Base-by-base conservation (phyloP, 2,888 invertebrate genomes). In the Lasioglossum morio region DNA sequence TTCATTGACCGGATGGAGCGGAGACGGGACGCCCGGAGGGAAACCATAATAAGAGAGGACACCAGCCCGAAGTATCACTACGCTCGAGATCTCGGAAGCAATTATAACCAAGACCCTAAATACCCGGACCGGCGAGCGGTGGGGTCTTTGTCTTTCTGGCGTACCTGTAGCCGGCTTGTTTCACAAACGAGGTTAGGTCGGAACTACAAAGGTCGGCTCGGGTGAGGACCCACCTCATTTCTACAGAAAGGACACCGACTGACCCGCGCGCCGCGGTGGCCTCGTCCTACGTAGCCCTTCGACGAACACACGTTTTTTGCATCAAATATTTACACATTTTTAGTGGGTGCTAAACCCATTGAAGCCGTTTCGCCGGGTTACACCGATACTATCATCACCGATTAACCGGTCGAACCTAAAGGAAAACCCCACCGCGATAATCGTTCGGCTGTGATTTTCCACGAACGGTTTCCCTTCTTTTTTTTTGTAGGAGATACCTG, bases 301-400 rank as follows among this genome's bases (percentile, higher is more conserved):
- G 40, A 16, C 23, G 80, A 78, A 88, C 79, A 87, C 84, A 79
- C 73, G 84, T 90, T 93, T 93, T 92, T 93, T 92, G 89, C 90
- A 92, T 92, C 90, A 91, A 93, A 93, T 93, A 93, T 94, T 94
- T 94, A 93, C 93, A 93, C 93, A 92, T 92, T 94, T 94, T 93
- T 94, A 93, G 93, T 94, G 93, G 93, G 94, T 94, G 94, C 90
- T 93, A 94, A 94, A 94, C 90, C 91, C 92, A 93, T 93, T 94
- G 88, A 84, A 85, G 77, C 86, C 77, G 75, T 83, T 70, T 72
- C 75, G 57, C 12, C 4, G 63, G 81, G 77, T 86, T 84, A 79
- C 66, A 2, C 16, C 74, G 88, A 90, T 79, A 72, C 72, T 83
- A 87, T 84, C 85, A 82, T 57, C 14, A 1, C 60, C 85, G 88